Evolutionary conservation across 2,113 vertebrate species (phyloP), one percentile per base, ranked within the genome.

Genomic region (Andinoacara biseriatus): DNA sequence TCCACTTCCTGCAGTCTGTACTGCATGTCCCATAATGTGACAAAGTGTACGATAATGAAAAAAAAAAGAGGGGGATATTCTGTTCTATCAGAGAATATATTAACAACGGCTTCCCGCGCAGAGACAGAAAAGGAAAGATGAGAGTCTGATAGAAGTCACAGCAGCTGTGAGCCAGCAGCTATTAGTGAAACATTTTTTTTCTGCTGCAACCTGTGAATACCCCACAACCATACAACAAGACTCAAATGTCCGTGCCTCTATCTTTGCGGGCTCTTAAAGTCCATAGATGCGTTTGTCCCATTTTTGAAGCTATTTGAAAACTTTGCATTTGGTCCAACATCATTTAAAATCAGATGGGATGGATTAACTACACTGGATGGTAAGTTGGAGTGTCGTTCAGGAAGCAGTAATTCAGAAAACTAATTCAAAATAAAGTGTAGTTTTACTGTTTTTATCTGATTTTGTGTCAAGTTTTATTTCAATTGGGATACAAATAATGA

Each of bases 81-180:
- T 3, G 10, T 49, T 80, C 58, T 59, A 59, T 84, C 57, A 76
- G 76, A 43, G 18, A 80, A 82, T 59, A 75, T 52, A 76, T 4
- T 80, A 49, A 80, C 59, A 87, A 62, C 57, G 62, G 17, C 58
- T 62, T 29, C 63, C 26, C 1, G 15, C 62, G 62, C 56, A 75
- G 79, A 74, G 40, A 40, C 57, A 40, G 40, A 22, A 84, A 58
- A 76, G 29, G 10, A 57, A 78, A 56, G 65, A 74, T 79, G 75
- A 78, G 74, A 74, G 38, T 58, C 62, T 52, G 62, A 91, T 76
- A 59, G 59, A 78, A 63, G 81, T 26, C n/a, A 29, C 78, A 76
- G 75, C 54, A 78, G 76, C 40, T 60, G 38, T 26, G 52, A 77
- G 33, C 58, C 56, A 63, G 40, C 58, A 20, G 24, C 35, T 59